Evolutionary conservation across 2,797 vertebrate genomes (phyloP), one percentile per base, ranked within the genome.

Genomic region (Periparus ater): DNA sequence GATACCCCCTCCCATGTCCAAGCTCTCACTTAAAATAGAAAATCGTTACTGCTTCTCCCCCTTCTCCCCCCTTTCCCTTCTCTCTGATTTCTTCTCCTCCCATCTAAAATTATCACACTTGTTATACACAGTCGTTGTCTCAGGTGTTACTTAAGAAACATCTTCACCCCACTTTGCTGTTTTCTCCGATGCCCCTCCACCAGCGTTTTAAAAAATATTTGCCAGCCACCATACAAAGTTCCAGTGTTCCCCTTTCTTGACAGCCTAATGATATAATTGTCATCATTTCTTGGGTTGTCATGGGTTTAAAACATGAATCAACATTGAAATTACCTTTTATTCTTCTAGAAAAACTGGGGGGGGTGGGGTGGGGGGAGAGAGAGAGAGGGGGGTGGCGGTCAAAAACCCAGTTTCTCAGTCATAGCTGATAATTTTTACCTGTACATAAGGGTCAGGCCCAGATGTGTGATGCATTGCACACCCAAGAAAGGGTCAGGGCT

Each of bases 341-440:
- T 71, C 32, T 66, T 79, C 42, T 83, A 29, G 57, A 34, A 48
- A 62, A 38, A 42, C 10, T 6, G 19, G 10, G 10, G 2, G 15
- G 3, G 3, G 2, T 7, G 2, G 15, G 3, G 3, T 2, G 7
- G 11, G 11, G 1, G 4, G 23, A 2, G 19, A 10, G 7, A 4
- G 11, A 2, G 38, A 40, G 38, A 40, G 2, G 3, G 23, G 9
- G 10, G 2, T 3, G 12, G 6, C 32, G 61, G 20, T n/a, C 1
- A 7, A 74, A 92, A 91, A 9, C 22, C 3, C 21, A 21, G 17
- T 67, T 93, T 77, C 68, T 88, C 38, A 67, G 27, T 23, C 45
- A 36, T 50, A 68, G 45, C 7, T 55, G 25, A 29, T 54, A 58
- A 17, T 4, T 60, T 85, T 65, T 11, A 67, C 42, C n/a, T 45